Evolutionary conservation across 2,888 invertebrate genomes (phyloP), one percentile per base, ranked within the genome.

Genomic region (Prosapia bicincta): DNA sequence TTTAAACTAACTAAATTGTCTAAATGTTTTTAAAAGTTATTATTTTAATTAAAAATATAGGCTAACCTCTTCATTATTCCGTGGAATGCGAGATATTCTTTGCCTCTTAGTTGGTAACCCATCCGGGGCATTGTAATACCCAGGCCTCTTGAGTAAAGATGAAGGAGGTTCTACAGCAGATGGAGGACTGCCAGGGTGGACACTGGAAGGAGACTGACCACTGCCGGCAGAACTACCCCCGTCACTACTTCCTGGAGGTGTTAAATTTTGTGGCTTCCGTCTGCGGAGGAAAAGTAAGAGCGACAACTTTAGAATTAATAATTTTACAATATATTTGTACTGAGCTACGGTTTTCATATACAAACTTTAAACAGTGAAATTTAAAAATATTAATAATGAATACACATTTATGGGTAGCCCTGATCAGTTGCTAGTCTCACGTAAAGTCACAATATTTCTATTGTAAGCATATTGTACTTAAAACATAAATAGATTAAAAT

Each of bases 181-280:
- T 9, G 88, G 87, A 10, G 93, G 93, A 78, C 93, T 93, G 78
- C 90, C 91, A 28, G 91, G 91, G 82, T 90, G 91, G 75, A 79
- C 78, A 73, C 90, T 91, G 81, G 91, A 90, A 3, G 95, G 92
- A 78, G 95, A 94, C 83, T 93, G 93, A 66, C 94, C 93, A 81
- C 91, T 91, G 67, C 90, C 90, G 10, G 82, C 85, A 43, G 93
- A 93, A 81, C 91, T 91, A 80, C 91, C 90, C 77, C 90, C 90
- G 83, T 95, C 95, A 82, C 94, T 94, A 84, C 94, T 93, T 80
- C 94, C 90, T 54, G 96, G 95, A 78, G 96, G 95, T 78, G 95
- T 96, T 83, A 96, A 88, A 86, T 95, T 96, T 87, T 95, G 94
- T 83, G 95, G 95, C 88, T 95, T 96, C 84, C 94, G 92, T 85